phyloP scores from a whole-genome alignment of 2,888 invertebrate species.

The Ichneumoninae sp. region DNA sequence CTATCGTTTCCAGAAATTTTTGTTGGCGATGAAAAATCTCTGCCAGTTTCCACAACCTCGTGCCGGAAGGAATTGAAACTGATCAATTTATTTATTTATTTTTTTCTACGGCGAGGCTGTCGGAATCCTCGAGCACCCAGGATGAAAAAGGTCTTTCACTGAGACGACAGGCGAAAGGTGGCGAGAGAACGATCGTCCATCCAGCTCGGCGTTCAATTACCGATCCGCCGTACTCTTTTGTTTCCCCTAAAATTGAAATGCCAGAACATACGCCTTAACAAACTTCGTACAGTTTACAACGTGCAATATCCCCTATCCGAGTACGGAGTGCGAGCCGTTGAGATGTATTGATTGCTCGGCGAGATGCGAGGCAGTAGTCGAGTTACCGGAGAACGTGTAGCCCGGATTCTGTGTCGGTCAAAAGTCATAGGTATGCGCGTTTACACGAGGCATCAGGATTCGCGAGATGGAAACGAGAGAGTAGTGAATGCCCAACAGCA shows the following conservation, averaged over 20 bases:
- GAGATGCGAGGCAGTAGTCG: slow-evolving; percentile 46
- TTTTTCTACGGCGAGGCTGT: background rate
- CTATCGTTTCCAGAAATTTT: background rate
- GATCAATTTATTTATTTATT: too few species aligned
- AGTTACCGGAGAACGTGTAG: slow-evolving; percentile 31
- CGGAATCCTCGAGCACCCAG: background rate
- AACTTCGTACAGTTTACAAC: slow-evolving; percentile 19
- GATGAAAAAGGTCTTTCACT: slow-evolving; percentile 2
- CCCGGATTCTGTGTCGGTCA: slow-evolving; percentile 22
- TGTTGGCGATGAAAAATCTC: background rate
- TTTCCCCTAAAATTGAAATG: slow-evolving; percentile 42
- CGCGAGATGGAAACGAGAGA: background rate
- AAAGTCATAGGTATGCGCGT: slow-evolving; percentile 6
- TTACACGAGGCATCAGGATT: slow-evolving; percentile 20
- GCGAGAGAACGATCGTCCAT: background rate
- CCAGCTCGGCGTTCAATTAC: slow-evolving; percentile 20
- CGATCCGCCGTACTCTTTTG: slow-evolving; percentile 3
- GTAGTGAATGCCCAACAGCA: slow-evolving; percentile 50
- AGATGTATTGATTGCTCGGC: slow-evolving; percentile 48
- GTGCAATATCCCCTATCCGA: background rate
- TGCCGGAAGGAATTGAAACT: too few species aligned
- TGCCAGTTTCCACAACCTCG: background rate
- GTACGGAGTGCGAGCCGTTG: slow-evolving; percentile 4
- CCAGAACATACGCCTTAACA: background rate
- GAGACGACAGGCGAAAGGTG: background rate